Evolutionary conservation across 2,797 vertebrate species (phyloP), one percentile per base, ranked within the genome.

Genomic region (Sciurus carolinensis): DNA sequence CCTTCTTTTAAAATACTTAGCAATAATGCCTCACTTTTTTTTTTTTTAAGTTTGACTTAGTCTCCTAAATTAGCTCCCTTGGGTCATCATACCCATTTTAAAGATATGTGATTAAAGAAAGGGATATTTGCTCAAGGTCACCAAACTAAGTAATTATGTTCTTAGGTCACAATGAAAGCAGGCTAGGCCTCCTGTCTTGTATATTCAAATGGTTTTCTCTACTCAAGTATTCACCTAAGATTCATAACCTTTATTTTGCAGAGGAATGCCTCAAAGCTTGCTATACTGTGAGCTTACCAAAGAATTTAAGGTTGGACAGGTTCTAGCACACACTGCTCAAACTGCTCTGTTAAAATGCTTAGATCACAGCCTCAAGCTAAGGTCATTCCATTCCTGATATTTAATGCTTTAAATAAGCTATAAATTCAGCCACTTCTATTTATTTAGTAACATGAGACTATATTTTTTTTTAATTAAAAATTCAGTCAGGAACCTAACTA

Each of bases 61-160:
- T 52, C 47, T 66, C 67, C 39, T 54, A 83, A 93, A 18, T 91
- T 44, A 88, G 85, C 67, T 79, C 39, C 73, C 39, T 59, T 85
- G 57, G 36, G 47, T 81, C 44, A 67, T 90, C 39, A 33, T 77
- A 67, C 26, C 52, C 82, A 95, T 85, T 97, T 81, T 92, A 94
- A 73, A 97, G 73, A 87, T 33, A 86, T 0, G 42, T 89, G 80
- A 91, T 52, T 95, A 76, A 72, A 93, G 73, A 95, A 94, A 88
- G 17, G 22, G 18, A 54, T 36, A 66, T 89, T 81, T 80, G 42
- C 33, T 86, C 36, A 88, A 91, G 62, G 52, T 93, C 84, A 87
- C 72, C 28, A 72, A 91, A 62, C 30, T 80, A 81, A 88, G 44
- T 33, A 83, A 76, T 57, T 52, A 81, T 54, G 17, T 85, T 64